Evolutionary conservation across 2,797 vertebrate genomes (phyloP).

Genomic region (Graptemys geographica): DNA sequence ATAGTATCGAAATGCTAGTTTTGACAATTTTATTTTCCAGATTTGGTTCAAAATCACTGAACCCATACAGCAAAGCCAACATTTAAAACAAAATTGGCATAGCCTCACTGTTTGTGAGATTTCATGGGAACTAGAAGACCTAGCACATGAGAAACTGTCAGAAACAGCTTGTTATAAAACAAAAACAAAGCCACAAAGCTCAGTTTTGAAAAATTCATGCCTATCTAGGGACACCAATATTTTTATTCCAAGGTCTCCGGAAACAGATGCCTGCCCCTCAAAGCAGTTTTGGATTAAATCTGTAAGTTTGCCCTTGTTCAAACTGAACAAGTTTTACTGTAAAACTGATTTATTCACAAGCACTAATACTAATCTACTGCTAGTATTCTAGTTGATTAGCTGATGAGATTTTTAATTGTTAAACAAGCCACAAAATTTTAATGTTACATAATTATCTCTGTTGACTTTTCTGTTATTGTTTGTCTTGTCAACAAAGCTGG

Average conservation of each 20-base stretch:
- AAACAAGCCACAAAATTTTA: neutral
- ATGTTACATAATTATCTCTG: neutral
- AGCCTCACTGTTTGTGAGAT: neutral
- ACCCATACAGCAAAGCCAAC: neutral
- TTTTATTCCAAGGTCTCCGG: neutral
- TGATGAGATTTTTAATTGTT: neutral
- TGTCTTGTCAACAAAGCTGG: neutral
- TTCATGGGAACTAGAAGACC: neutral
- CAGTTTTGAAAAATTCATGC: neutral
- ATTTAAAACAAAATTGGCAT: neutral
- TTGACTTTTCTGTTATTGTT: neutral
- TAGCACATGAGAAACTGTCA: neutral
- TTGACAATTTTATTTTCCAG: neutral
- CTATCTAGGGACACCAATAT: neutral
- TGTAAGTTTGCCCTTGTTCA: neutral
- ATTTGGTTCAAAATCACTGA: neutral
- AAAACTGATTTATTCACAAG: neutral
- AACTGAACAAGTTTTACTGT: neutral
- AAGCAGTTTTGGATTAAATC: neutral
- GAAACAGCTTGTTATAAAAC: neutral
- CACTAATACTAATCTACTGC: neutral
- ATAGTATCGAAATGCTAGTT: neutral
- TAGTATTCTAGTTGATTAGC: neutral
- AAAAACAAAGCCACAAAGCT: neutral
- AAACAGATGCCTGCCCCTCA: neutral